phyloP scores from a whole-genome alignment of 2,113 vertebrate species.

The Psophia crepitans region DNA sequence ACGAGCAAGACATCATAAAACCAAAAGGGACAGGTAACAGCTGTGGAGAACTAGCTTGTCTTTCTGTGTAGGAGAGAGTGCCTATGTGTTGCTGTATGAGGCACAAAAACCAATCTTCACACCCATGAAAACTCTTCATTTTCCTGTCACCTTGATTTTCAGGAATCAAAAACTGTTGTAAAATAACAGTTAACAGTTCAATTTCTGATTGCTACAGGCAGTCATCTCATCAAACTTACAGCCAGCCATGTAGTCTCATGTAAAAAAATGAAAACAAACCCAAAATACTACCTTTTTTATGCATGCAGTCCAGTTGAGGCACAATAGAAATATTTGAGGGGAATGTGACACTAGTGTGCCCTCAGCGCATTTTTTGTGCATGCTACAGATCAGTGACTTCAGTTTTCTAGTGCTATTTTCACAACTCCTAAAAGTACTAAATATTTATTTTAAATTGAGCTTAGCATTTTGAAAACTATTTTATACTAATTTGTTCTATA shows the following conservation, averaged over 20 bases:
- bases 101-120: not conserved
- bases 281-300: not conserved
- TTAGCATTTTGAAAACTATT: constrained; percentile 59
- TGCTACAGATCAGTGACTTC: not conserved
- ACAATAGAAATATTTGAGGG: not conserved
- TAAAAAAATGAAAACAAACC: not conserved
- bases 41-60: not conserved
- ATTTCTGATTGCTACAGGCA: not conserved
- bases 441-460: constrained; percentile 57
- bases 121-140: not conserved
- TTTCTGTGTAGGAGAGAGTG: not conserved
- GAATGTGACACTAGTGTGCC: not conserved
- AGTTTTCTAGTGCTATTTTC: constrained; percentile 5
- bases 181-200: not conserved
- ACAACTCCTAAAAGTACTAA: constrained; percentile 62
- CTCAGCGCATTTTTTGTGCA: not conserved
- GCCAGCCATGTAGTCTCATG: not conserved
- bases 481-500: constrained; percentile 60
- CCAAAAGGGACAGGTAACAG: not conserved
- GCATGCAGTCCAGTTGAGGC: not conserved
- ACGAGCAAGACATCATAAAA: not conserved
- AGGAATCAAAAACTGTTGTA: not conserved
- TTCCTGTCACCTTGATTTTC: not conserved
- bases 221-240: not conserved
- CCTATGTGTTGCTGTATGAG: not conserved